phyloP scores from a whole-genome alignment of 1,140 invertebrate genomes.

The silkworm (Bombyx mori) region ASM3026992v2 NC_085117.1:11192001-11192500 shows the following conservation, averaged over 20 bases:
- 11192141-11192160: neutral
- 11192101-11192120: no score
- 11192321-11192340: slow-evolving; percentile 25
- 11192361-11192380: no score
- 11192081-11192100: no score
- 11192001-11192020: no score
- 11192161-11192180: neutral
- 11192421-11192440: no score
- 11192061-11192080: no score
- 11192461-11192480: no score
- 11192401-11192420: no score
- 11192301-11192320: slow-evolving; percentile 48
- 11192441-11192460: no score
- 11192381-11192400: neutral
- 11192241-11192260: slow-evolving; percentile 71
- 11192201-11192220: slow-evolving; percentile 59
- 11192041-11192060: neutral
- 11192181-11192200: slow-evolving; percentile 20
- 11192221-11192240: slow-evolving; percentile 67
- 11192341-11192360: no score
- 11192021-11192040: neutral
- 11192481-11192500: no score
- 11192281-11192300: slow-evolving; percentile 69
- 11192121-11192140: no score
- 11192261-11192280: slow-evolving; percentile 66